Evolutionary conservation across 2,797 vertebrate species (phyloP).

Genomic region (Enteromius radiatus): DNA sequence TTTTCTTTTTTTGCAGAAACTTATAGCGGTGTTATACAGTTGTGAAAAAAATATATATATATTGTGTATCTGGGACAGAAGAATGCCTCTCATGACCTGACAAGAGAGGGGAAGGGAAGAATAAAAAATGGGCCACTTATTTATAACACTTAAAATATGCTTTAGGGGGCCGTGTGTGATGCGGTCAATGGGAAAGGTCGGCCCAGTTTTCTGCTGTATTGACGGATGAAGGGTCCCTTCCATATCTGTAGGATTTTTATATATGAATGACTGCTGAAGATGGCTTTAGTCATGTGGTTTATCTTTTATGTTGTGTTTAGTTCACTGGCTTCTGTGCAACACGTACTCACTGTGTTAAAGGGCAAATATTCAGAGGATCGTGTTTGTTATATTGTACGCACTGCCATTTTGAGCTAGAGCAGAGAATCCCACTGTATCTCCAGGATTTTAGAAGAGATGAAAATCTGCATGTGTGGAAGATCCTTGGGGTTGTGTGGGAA

Average conservation of each 20-base stretch:
- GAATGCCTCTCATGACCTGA: conserved; percentile 63
- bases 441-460: conserved; percentile 20
- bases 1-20: conserved; percentile 15
- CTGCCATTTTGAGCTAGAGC: conserved; percentile 13
- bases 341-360: neutral
- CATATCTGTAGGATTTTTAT: neutral
- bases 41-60: conserved; percentile 53
- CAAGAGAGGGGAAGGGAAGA: conserved; percentile 38
- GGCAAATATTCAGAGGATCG: neutral
- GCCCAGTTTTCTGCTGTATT: conserved; percentile 37
- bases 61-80: conserved; percentile 70
- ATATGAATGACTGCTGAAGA: neutral
- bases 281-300: conserved; percentile 7
- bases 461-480: conserved; percentile 2
- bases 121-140: conserved; percentile 73
- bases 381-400: neutral
- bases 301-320: neutral
- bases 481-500: neutral
- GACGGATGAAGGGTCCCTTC: neutral
- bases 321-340: neutral
- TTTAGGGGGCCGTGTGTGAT: conserved; percentile 55
- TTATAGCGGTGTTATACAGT: conserved; percentile 45
- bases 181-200: conserved; percentile 45
- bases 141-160: conserved; percentile 68
- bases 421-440: neutral